These are phyloP conservation scores for Brienomyrus longianalis DNA, from an alignment of 2,113 vertebrate genomes.

Conservation along the genomic window DNA sequence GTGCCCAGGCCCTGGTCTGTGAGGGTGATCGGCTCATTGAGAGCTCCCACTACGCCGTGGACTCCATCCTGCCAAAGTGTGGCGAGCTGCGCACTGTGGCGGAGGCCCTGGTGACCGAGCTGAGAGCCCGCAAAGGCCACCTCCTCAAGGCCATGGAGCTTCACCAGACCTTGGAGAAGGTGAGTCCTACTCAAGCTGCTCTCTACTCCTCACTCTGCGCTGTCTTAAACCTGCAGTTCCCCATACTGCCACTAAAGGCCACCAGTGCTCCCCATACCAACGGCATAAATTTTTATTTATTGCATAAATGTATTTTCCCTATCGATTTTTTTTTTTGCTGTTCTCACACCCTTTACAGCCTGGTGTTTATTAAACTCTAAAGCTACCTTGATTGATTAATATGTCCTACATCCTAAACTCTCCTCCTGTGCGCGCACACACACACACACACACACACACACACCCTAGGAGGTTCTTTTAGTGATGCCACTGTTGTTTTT, in stretches of 20 bases:
- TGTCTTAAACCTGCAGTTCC: not conserved
- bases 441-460: not conserved
- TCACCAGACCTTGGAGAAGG: conserved; percentile 77
- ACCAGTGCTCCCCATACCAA: not conserved
- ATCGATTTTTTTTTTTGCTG: not conserved
- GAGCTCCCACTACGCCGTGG: conserved; percentile 84
- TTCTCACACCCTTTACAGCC: not conserved
- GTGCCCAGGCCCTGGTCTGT: conserved; percentile 62
- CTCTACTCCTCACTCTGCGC: not conserved
- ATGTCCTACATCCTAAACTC: not conserved
- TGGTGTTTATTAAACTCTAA: not conserved
- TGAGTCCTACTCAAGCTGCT: conserved; percentile 35
- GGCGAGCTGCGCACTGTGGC: conserved; percentile 70
- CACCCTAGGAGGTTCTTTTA: not conserved
- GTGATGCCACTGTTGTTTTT: not conserved
- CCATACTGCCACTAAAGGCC: not conserved
- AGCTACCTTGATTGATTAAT: not conserved
- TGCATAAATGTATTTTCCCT: not conserved
- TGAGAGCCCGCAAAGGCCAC: conserved; percentile 57
- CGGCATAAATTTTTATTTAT: not conserved
- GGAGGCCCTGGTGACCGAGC: conserved; percentile 51
- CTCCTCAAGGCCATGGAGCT: conserved; percentile 80
- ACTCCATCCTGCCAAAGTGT: conserved; percentile 90
- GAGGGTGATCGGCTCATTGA: conserved; percentile 74
- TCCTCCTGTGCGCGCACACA: not conserved